Evolutionary conservation across 2,888 invertebrate species (phyloP).

Genomic region (Neocrepidodera transversa): DNA sequence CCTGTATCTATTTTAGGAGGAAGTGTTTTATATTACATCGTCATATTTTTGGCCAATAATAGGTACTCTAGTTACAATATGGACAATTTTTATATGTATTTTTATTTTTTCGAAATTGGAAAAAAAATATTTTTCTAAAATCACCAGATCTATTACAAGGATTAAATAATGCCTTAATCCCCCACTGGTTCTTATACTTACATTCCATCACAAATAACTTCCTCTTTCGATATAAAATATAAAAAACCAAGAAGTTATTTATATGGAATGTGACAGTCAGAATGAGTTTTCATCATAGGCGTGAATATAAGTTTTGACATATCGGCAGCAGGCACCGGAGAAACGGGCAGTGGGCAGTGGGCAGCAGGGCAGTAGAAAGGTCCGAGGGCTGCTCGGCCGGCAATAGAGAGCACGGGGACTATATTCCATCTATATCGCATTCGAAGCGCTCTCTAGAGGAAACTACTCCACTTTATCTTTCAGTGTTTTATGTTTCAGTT

Average conservation of each 20-base stretch:
- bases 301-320: constrained; percentile 40
- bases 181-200: not conserved
- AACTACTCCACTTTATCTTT: constrained; percentile 60
- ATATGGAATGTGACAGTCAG: constrained; percentile 32
- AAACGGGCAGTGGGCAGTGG: constrained; percentile 27
- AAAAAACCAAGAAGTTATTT: constrained; percentile 23
- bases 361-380: constrained; percentile 12
- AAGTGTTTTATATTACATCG: no score
- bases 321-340: constrained; percentile 29
- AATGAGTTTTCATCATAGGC: constrained; percentile 37
- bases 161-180: not conserved
- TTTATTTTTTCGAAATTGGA: no score
- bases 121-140: no score
- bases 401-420: constrained; percentile 31
- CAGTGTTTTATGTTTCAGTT: constrained; percentile 61
- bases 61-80: no score
- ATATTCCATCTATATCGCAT: constrained; percentile 54
- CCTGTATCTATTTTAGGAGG: no score
- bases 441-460: constrained; percentile 57
- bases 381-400: constrained; percentile 11
- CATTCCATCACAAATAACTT: constrained; percentile 20
- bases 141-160: no score
- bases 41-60: no score
- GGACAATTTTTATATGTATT: no score
- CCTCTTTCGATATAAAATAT: constrained; percentile 18